These are phyloP conservation scores for Ascaphus truei DNA, from an alignment of 2,113 vertebrate species.

Conservation along the genomic window DNA sequence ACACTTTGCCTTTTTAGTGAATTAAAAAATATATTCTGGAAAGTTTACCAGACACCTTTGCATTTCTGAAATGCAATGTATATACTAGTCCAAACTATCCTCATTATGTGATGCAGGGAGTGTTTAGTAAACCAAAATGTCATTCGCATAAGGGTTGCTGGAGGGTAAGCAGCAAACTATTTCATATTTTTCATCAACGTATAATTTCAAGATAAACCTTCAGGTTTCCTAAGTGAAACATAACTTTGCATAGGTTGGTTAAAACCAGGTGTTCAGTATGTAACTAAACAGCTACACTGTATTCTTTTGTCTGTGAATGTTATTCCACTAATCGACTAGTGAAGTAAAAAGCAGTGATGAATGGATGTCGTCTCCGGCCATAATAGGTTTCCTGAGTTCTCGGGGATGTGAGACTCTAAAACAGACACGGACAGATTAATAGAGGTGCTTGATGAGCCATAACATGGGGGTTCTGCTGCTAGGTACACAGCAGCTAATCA, in stretches of 20 bases:
- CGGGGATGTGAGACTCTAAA: not conserved
- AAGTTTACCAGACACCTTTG: no score
- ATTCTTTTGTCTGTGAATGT: slow-evolving; percentile 1
- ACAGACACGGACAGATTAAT: not conserved
- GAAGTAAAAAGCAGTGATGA: slow-evolving; percentile 15
- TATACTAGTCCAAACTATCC: no score
- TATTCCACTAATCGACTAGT: not conserved
- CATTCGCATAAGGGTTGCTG: no score
- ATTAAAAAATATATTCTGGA: no score
- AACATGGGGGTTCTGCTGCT: not conserved
- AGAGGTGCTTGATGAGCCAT: not conserved
- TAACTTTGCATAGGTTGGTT: not conserved
- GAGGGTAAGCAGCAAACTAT: no score
- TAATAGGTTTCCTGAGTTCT: not conserved
- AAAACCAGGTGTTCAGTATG: not conserved
- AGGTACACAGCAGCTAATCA: slow-evolving; percentile 2
- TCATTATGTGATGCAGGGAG: no score
- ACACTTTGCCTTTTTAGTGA: no score
- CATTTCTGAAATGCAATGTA: no score
- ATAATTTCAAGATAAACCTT: not conserved
- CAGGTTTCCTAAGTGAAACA: not conserved
- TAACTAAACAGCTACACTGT: not conserved
- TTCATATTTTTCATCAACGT: no score
- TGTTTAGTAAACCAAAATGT: no score
- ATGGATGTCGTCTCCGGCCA: not conserved